Evolutionary conservation across 1,140 invertebrate species (phyloP).

Genomic region (Drosophila sucinea): DNA sequence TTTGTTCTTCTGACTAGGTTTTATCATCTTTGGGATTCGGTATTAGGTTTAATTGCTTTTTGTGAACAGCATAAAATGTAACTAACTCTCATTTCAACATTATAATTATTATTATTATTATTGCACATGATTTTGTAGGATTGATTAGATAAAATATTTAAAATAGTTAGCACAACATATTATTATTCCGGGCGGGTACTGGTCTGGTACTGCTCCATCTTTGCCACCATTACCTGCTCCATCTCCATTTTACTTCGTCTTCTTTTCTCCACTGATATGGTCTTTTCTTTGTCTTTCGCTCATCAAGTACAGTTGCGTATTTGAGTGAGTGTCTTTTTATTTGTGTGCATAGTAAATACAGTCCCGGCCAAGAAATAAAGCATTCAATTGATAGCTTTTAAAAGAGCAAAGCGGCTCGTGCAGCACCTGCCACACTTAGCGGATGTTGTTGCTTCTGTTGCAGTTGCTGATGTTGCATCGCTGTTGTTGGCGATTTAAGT

Average conservation of each 20-base stretch:
- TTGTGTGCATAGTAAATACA: slow-evolving; percentile 12
- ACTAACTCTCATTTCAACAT: slow-evolving; percentile 57
- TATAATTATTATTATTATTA: slow-evolving; percentile 26
- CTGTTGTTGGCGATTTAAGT: slow-evolving; percentile 73
- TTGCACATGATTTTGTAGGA: slow-evolving; percentile 67
- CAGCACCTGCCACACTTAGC: slow-evolving; percentile 57
- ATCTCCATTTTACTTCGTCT: neutral
- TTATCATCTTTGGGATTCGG: slow-evolving; percentile 24
- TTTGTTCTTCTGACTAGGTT: slow-evolving; percentile 55
- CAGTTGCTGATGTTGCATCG: slow-evolving; percentile 48
- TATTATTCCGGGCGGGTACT: slow-evolving; percentile 12
- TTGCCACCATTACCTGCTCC: neutral
- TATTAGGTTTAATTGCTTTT: slow-evolving; percentile 53
- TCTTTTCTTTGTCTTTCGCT: neutral
- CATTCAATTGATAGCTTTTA: slow-evolving; percentile 26
- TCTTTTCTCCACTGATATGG: neutral
- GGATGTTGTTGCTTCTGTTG: slow-evolving; percentile 52
- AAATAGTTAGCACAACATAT: slow-evolving; percentile 35
- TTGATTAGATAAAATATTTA: slow-evolving; percentile 57
- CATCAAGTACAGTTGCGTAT: neutral
- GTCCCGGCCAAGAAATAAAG: slow-evolving; percentile 3
- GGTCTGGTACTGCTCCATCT: slow-evolving; percentile 20
- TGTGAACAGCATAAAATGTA: slow-evolving; percentile 75
- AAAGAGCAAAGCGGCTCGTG: slow-evolving; percentile 55
- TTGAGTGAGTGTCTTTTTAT: slow-evolving; percentile 25